Conservation (phyloP, 1,140 invertebrate species). For the Meloidogyne floridensis region DNA sequence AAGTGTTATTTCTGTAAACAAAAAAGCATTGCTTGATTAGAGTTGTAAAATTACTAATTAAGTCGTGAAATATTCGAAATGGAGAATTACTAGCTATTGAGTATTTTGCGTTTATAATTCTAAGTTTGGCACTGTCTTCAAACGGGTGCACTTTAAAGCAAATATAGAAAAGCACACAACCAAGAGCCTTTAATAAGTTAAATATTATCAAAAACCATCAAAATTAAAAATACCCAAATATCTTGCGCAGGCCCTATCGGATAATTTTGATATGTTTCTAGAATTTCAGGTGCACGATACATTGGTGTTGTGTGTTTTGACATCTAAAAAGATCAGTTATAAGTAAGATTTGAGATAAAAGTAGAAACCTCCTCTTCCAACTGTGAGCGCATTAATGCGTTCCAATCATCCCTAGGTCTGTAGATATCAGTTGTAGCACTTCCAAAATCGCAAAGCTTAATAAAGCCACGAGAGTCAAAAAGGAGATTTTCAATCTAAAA, state of each 20-base stretch:
- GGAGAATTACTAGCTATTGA: conserved; percentile 79
- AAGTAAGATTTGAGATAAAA: background rate
- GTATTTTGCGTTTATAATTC: conserved; percentile 93
- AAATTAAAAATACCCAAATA: conserved; percentile 75
- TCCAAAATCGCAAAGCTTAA: conserved; percentile 98
- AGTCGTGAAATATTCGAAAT: conserved; percentile 82
- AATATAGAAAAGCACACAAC: conserved; percentile 88
- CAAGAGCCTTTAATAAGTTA: conserved; percentile 73
- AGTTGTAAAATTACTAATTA: conserved; percentile 76
- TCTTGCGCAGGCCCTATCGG: conserved; percentile 83
- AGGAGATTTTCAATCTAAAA: conserved; percentile 75
- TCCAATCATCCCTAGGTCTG: conserved; percentile 84
- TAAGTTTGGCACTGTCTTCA: conserved; percentile 90
- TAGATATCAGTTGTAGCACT: conserved; percentile 85
- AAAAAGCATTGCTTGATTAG: background rate
- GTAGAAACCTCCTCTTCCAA: conserved; percentile 87
- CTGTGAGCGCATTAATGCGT: conserved; percentile 82
- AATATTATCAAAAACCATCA: background rate
- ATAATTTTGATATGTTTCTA: conserved; percentile 95
- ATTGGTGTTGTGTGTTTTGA: conserved; percentile 73
- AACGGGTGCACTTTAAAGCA: conserved; percentile 94
- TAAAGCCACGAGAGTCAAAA: conserved; percentile 77
- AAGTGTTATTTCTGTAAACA: conserved; percentile 68
- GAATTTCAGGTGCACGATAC: conserved; percentile 85
- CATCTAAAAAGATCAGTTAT: conserved; percentile 67